Evolutionary conservation across 2,888 invertebrate species (phyloP).

Genomic region (Trichogramma evanescens): DNA sequence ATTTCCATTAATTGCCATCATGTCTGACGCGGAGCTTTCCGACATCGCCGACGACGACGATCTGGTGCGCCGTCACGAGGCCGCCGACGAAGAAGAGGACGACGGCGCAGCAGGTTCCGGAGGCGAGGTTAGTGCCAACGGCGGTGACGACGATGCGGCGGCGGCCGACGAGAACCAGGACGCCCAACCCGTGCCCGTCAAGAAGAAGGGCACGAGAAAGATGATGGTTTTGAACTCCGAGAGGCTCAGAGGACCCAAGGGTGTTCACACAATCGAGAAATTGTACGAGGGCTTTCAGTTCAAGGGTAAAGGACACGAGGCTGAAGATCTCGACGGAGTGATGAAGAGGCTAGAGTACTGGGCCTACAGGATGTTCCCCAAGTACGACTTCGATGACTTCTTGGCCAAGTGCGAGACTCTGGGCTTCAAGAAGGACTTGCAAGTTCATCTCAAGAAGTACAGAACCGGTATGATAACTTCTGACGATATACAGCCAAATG

Average conservation of each 20-base stretch:
- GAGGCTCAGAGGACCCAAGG: conserved; percentile 69
- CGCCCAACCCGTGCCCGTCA: conserved; percentile 1
- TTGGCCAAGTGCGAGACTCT: conserved; percentile 72
- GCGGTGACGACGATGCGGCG: conserved; percentile 14
- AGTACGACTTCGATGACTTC: conserved; percentile 80
- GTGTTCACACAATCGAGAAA: conserved; percentile 71
- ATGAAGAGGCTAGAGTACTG: conserved; percentile 85
- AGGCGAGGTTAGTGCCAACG: conserved; percentile 10
- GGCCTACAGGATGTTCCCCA: conserved; percentile 88
- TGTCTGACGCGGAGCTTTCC: conserved; percentile 16
- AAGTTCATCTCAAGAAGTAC: conserved; percentile 63
- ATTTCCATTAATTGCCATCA: neutral
- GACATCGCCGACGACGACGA: conserved; percentile 12
- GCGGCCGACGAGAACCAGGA: conserved; percentile 13
- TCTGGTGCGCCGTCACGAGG: conserved; percentile 9
- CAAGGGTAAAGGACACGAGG: conserved; percentile 76
- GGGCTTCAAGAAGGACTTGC: conserved; percentile 72
- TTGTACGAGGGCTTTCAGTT: conserved; percentile 77
- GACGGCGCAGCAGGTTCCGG: neutral
- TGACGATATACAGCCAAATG: conserved; percentile 36
- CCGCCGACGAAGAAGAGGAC: neutral
- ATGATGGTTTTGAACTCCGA: conserved; percentile 54
- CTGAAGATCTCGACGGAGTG: conserved; percentile 70
- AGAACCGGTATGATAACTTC: conserved; percentile 55
- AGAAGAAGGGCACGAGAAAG: conserved; percentile 32